A percentile compares a stretch with the other conserved stretches of the same genome.
Conservation (phyloP, 2,113 vertebrate species). For the Psilopsiagon aymara region DNA sequence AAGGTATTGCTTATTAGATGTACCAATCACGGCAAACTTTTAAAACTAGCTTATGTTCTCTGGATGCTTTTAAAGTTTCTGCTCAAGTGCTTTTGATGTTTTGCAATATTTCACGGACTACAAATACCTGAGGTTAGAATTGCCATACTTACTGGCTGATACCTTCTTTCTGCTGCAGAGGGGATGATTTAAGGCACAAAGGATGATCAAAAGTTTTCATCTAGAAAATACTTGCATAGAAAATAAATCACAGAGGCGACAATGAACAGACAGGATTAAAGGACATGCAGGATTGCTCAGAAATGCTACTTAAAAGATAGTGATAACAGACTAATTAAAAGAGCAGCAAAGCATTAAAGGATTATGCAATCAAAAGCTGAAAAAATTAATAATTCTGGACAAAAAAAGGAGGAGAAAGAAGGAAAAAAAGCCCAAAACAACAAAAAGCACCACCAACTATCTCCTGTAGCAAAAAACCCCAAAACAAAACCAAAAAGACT, state of each 20-base stretch:
- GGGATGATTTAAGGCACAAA: not conserved
- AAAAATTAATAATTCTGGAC: not conserved
- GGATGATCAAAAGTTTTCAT: not conserved
- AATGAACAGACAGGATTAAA: slow-evolving; percentile 4
- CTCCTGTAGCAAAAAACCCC: not conserved
- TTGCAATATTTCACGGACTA: not conserved
- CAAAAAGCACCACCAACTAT: not conserved
- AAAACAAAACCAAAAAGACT: not conserved
- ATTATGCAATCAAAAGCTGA: slow-evolving; percentile 10
- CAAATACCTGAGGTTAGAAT: not conserved
- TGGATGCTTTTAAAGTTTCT: not conserved
- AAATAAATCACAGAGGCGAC: not conserved
- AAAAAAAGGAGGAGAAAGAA: not conserved
- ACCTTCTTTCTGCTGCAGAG: not conserved
- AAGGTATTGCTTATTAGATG: not conserved
- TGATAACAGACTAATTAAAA: slow-evolving; percentile 63
- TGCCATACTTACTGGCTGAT: not conserved
- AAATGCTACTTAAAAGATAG: slow-evolving; percentile 39
- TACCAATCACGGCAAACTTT: not conserved
- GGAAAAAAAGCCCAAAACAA: not conserved
- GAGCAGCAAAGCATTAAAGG: slow-evolving; percentile 37
- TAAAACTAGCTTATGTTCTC: not conserved
- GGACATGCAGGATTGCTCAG: not conserved
- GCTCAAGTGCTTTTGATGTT: slow-evolving; percentile 7
- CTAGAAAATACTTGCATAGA: not conserved